A percentile compares a stretch with the other conserved stretches of the same genome.
Evolutionary conservation across 2,888 invertebrate species (phyloP).

Genomic region (Ectemnius continuus): DNA sequence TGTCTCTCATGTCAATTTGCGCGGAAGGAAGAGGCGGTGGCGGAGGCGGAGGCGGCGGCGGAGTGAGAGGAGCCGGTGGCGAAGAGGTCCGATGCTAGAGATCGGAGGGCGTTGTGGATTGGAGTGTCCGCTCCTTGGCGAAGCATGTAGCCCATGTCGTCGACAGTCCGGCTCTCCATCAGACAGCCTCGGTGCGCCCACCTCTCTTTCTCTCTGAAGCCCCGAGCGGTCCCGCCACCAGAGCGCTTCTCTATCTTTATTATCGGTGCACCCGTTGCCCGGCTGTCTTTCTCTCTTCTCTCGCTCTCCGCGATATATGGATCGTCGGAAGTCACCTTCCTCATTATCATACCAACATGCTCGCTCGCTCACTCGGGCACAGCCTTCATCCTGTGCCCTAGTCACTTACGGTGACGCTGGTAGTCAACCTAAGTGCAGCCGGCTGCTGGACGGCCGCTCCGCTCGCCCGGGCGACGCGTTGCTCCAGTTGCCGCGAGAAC

Average conservation of each 20-base stretch:
- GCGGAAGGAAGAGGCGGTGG: conserved; percentile 65
- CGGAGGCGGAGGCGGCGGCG: conserved; percentile 44
- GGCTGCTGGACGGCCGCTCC: conserved; percentile 27
- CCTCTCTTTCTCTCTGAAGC: conserved; percentile 52
- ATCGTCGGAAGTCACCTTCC: conserved; percentile 79
- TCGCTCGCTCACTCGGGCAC: conserved; percentile 73
- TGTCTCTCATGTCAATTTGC: conserved; percentile 73
- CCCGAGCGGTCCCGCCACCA: conserved; percentile 16
- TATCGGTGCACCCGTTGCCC: conserved; percentile 44
- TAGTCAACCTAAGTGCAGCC: conserved; percentile 71
- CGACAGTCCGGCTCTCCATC: conserved; percentile 37
- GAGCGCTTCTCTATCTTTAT: conserved; percentile 43
- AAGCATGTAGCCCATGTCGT: conserved; percentile 40
- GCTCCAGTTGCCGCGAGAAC: conserved; percentile 68
- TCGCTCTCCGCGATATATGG: conserved; percentile 69
- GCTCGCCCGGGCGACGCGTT: conserved; percentile 48
- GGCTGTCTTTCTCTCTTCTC: conserved; percentile 57
- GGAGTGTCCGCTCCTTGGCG: conserved; percentile 76
- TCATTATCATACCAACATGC: conserved; percentile 77
- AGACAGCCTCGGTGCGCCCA: conserved; percentile 43
- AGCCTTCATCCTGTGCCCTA: conserved; percentile 77
- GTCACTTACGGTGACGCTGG: conserved; percentile 72
- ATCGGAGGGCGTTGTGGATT: conserved; percentile 71
- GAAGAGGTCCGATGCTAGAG: conserved; percentile 56
- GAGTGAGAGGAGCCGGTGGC: conserved; percentile 57